Base-by-base conservation (phyloP, 2,113 vertebrate species). In the Syngnathus floridae region DNA sequence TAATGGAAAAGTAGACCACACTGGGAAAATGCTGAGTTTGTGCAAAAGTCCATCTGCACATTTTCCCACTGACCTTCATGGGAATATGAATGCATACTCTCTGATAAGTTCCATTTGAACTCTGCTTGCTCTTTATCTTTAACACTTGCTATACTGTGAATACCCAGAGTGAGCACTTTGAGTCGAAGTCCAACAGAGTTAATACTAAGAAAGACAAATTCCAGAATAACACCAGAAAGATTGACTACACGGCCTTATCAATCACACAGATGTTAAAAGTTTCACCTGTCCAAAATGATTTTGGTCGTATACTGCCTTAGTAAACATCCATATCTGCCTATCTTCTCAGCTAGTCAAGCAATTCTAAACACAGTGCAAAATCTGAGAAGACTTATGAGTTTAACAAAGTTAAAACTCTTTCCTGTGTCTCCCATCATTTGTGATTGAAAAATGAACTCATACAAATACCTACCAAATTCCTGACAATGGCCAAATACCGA, bases 21-120 rank as follows among this genome's bases (percentile, higher is more conserved):
- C 26, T 31, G 45, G 75, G 81, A 87, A 89, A 79, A 79, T 86
- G 88, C 83, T 89, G 88, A 90, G 84, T 87, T 89, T 64, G 79
- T 84, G 76, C 72, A 84, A 89, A 86, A 84, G 72, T 78, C 86
- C 86, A 87, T 87, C 81, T 88, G 87, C 81, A 78, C 79, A 62
- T 65, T 79, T 85, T 72, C 67, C 64, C 31, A 52, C 73, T 87
- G 84, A 91, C 86, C 88, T 90, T 90, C 82, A 83, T 49, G 70
- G 69, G 31, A 61, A 81, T 77, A 66, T 79, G 75, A 43, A 77
- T 55, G 73, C 66, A 73, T n/a, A 60, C 58, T 19, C 7, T 40
- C 37, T 38, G 10, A 45, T 45, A 45, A 17, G 4, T 45, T 45
- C 14, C 4, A 4, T 14, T 14, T 45, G 43, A 45, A 45, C 43